Evolutionary conservation across 2,888 invertebrate genomes (phyloP).

Genomic region (Opisthograptis luteolata): DNA sequence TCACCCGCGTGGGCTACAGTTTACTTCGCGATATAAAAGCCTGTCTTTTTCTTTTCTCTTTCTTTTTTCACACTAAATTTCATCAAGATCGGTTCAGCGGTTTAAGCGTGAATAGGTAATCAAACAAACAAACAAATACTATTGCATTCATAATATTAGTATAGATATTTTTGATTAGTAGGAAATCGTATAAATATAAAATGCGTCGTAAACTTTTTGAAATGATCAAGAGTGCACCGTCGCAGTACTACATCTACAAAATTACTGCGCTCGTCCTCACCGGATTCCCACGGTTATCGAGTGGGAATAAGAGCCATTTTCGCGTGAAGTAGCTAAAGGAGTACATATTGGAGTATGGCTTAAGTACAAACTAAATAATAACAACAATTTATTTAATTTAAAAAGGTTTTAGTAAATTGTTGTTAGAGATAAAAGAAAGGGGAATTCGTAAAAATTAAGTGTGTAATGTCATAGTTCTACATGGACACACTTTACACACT

Average conservation of each 20-base stretch:
- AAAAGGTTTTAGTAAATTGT: constrained; percentile 14
- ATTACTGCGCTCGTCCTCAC: constrained; percentile 58
- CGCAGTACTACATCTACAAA: constrained; percentile 74
- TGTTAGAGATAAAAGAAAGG: constrained; percentile 8
- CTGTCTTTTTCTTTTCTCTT: no score
- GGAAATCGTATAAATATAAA: constrained; percentile 8
- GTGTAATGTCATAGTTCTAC: no score
- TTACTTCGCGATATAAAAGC: no score
- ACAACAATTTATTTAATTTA: constrained; percentile 40
- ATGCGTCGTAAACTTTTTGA: constrained; percentile 30
- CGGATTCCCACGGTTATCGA: constrained; percentile 59
- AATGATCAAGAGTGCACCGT: constrained; percentile 55
- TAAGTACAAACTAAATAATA: constrained; percentile 59
- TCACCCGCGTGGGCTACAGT: no score
- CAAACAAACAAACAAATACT: no score
- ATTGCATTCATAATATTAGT: no score
- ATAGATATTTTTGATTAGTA: no score
- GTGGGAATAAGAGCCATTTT: constrained; percentile 51
- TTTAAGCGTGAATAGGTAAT: no score
- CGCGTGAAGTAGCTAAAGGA: constrained; percentile 39
- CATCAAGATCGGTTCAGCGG: no score
- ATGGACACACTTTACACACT: no score
- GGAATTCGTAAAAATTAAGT: no score
- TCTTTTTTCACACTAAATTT: no score
- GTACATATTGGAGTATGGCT: constrained; percentile 64